These are phyloP conservation scores for Choloepus didactylus DNA, from an alignment of 2,797 vertebrate genomes.

Conservation along the genomic window DNA sequence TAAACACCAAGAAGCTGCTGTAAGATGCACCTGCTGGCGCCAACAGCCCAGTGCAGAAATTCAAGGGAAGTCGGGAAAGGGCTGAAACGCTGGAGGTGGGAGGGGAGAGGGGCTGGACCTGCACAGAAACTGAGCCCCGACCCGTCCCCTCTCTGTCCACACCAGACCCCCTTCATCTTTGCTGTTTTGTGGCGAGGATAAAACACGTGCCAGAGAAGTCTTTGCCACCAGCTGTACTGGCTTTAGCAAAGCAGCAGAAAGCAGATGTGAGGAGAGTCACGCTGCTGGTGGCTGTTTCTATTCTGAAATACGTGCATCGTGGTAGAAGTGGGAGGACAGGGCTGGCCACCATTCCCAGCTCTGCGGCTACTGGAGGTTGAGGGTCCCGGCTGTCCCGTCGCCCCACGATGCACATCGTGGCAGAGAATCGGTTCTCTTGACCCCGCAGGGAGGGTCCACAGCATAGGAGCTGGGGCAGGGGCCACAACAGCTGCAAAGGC, in stretches of 20 bases:
- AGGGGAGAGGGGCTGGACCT: not conserved
- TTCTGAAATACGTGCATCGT: slow-evolving; percentile 30
- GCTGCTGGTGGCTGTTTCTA: slow-evolving; percentile 29
- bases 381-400: no score
- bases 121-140: not conserved
- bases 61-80: not conserved
- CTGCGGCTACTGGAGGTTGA: not conserved
- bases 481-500: not conserved
- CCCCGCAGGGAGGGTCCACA: no score
- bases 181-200: slow-evolving; percentile 26
- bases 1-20: not conserved
- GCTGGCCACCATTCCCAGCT: not conserved
- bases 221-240: not conserved
- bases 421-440: not conserved
- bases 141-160: not conserved
- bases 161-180: slow-evolving; percentile 24
- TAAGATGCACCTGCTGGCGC: not conserved
- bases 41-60: not conserved
- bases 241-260: not conserved
- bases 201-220: slow-evolving; percentile 12
- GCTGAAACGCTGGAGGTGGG: not conserved
- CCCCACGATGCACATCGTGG: no score
- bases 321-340: not conserved
- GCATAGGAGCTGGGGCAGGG: not conserved
- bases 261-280: slow-evolving; percentile 53